Evolutionary conservation across 2,797 vertebrate genomes (phyloP).

Genomic region (Fringilla coelebs): DNA sequence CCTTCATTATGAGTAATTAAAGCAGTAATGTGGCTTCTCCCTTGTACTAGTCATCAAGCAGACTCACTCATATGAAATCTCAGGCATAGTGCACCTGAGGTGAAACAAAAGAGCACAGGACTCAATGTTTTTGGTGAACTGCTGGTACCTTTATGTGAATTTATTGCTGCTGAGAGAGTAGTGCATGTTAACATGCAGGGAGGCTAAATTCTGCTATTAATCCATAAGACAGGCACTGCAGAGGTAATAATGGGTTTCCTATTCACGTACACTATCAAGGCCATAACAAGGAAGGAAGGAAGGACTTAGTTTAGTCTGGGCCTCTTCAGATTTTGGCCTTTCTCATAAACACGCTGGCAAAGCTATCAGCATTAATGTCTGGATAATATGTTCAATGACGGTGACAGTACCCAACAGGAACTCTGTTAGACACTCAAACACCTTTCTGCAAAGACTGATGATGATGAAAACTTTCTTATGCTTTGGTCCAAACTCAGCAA

Average conservation of each 20-base stretch:
- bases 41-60: constrained; percentile 17
- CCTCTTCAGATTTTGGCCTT: constrained; percentile 26
- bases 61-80: not conserved
- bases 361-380: constrained; percentile 20
- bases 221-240: constrained; percentile 28
- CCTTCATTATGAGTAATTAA: constrained; percentile 64
- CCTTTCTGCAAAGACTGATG: not conserved
- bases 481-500: not conserved
- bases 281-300: constrained; percentile 14
- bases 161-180: constrained; percentile 33
- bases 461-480: not conserved
- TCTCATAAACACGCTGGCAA: constrained; percentile 51
- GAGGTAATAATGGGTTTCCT: not conserved
- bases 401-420: constrained; percentile 21
- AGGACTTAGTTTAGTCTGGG: constrained; percentile 43
- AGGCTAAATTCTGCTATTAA: constrained; percentile 56
- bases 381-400: not conserved
- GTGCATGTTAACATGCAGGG: constrained; percentile 47
- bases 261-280: not conserved
- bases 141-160: constrained; percentile 20
- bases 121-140: constrained; percentile 60
- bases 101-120: constrained; percentile 37
- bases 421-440: not conserved
- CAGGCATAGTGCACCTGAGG: constrained; percentile 24
- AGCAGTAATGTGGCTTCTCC: constrained; percentile 32